Conservation (phyloP, 2,113 vertebrate genomes). For the Rafetus swinhoei region DNA sequence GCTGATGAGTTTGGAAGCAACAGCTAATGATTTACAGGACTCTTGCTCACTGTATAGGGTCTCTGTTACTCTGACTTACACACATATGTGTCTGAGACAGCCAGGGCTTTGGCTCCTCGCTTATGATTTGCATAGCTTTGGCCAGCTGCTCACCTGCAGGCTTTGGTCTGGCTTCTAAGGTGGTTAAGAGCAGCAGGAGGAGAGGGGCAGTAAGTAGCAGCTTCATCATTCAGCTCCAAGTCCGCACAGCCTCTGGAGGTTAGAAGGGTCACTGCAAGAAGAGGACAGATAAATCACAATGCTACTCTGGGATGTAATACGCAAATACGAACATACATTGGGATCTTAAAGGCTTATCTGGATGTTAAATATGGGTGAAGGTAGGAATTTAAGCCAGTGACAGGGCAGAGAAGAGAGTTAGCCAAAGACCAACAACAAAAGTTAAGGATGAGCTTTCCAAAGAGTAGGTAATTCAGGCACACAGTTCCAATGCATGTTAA, state of each 20-base stretch:
- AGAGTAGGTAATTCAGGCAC: background rate
- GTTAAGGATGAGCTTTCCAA: background rate
- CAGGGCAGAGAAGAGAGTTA: background rate
- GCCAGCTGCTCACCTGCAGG: constrained; percentile 69
- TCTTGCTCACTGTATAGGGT: background rate
- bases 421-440: background rate
- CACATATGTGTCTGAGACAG: background rate
- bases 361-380: background rate
- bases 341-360: background rate
- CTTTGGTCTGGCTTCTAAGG: constrained; percentile 73
- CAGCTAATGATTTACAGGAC: rapidly evolving
- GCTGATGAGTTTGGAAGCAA: background rate
- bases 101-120: background rate
- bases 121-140: background rate
- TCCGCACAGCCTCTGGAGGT: background rate
- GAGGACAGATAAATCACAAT: background rate
- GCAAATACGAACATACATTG: background rate
- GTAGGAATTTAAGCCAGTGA: background rate
- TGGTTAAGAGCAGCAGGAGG: constrained; percentile 75
- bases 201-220: constrained; percentile 54
- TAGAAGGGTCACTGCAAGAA: background rate
- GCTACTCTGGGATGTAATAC: background rate
- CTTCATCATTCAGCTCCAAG: constrained; percentile 65
- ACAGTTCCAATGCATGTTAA: background rate
- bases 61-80: background rate